Evolutionary conservation across 2,888 invertebrate species (phyloP), one percentile per base, ranked within the genome.

Genomic region (Synanthedon tipuliformis): DNA sequence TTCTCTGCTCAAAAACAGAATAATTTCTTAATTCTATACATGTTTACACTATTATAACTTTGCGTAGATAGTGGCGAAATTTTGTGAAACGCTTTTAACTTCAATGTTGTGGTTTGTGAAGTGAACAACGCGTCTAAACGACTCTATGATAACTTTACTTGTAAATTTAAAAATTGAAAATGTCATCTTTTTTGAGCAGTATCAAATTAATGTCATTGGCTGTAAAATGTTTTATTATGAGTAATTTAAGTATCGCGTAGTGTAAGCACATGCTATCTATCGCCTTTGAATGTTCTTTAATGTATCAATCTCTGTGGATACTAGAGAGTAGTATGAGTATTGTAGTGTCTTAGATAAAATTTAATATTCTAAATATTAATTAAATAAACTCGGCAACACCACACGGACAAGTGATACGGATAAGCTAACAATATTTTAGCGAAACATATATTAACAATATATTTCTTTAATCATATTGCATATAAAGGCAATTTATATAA

Each of bases 281-380:
- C 80, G 84, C 83, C 83, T 82, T 72, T 81, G 74, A 73, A 75
- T 75, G 66, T 72, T 77, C 69, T 75, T 75, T 70, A 61, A 69
- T 77, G 76, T 81, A 81, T 80, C 81, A 74, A 77, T 81, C 78
- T 81, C 80, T 86, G 86, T 86, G 86, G 86, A 86, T 86, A 86
- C 71, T 84, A 85, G 83, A 69, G 66, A 61, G 84, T 85, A 84
- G 85, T 68, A 66, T 54, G 23, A 23, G 23, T 23, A 23, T 23
- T 23, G 84, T 86, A 86, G 86, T 84, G 84, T 82, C 78, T 84
- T 86, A 85, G 85, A 76, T 80, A 77, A 78, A 78, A 75, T 70
- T 73, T 75, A 78, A 85, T 82, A 84, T 85, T 86, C 85, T 84
- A 86, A 86, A 85, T 82, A 84, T 81, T 66, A 67, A 59, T 53